These are phyloP conservation scores for Phalacrocorax aristotelis DNA, from an alignment of 2,113 vertebrate genomes.

Conservation along the genomic window DNA sequence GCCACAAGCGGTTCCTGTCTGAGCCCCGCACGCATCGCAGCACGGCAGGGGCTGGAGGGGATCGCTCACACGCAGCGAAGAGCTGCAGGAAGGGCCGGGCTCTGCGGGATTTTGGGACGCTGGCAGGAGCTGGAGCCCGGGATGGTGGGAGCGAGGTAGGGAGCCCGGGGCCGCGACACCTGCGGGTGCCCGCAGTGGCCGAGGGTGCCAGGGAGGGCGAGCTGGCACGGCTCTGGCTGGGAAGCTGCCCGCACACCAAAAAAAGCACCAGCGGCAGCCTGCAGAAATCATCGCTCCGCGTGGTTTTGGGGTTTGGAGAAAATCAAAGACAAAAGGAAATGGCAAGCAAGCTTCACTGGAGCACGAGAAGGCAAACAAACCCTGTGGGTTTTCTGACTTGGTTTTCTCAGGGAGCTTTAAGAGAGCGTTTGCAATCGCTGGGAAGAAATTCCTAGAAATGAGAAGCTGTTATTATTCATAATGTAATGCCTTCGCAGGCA, in stretches of 20 bases:
- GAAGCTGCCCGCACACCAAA: not conserved
- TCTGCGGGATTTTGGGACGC: not conserved
- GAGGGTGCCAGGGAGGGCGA: not conserved
- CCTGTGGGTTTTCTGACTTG: conserved; percentile 17
- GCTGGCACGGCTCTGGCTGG: not conserved
- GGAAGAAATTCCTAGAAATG: conserved; percentile 54
- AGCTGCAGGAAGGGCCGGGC: not conserved
- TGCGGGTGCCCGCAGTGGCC: rapidly evolving
- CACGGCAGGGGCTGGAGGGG: not conserved
- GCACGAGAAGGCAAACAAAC: conserved; percentile 22
- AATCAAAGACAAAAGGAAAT: conserved; percentile 52
- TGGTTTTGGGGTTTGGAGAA: conserved; percentile 49
- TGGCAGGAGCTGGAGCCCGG: not conserved
- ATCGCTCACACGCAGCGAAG: too few species aligned
- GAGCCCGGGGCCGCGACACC: rapidly evolving
- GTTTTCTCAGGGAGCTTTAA: conserved; percentile 26
- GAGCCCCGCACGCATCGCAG: rapidly evolving
- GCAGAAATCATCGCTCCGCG: not conserved
- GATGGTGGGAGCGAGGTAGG: not conserved
- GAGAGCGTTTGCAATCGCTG: not conserved
- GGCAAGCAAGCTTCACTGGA: not conserved
- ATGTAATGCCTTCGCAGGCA: not conserved
- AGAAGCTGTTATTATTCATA: not conserved
- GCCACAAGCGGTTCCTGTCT: not conserved
- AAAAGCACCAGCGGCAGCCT: not conserved